These are phyloP conservation scores for Leptinotarsa undecemlineata DNA, from an alignment of 1,140 invertebrate species.

Conservation along the genomic window DNA sequence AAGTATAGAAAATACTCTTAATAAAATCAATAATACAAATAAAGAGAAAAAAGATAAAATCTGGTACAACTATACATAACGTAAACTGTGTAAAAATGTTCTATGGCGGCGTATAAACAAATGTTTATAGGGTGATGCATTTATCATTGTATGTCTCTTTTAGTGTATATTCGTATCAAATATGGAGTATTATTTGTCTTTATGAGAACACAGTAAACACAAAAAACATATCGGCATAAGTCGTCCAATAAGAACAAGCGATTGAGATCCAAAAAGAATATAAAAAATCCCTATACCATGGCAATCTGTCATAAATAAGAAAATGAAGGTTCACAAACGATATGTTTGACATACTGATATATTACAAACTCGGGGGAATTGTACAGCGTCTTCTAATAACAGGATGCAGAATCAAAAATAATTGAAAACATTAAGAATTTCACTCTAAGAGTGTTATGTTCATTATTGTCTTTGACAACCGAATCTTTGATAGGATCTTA, in stretches of 20 bases:
- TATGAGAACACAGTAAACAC: conserved; percentile 44
- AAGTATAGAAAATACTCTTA: conserved; percentile 53
- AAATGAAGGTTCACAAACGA: conserved; percentile 38
- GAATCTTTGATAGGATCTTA: background rate
- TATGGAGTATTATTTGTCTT: conserved; percentile 42
- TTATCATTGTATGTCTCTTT: conserved; percentile 13
- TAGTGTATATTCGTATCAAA: conserved; percentile 18
- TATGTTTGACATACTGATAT: conserved; percentile 40
- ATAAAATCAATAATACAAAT: conserved; percentile 53
- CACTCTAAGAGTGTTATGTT: background rate
- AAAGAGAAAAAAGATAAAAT: conserved; percentile 53
- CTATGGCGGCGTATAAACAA: conserved; percentile 47
- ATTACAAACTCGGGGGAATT: conserved; percentile 30
- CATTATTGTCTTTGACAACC: background rate
- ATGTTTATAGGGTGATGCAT: conserved; percentile 38
- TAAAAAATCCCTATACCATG: conserved; percentile 52
- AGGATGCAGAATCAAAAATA: background rate
- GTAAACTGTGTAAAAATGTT: conserved; percentile 49
- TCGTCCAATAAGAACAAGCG: conserved; percentile 40
- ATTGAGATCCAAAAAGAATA: conserved; percentile 45
- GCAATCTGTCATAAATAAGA: conserved; percentile 45
- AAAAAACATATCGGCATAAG: conserved; percentile 45
- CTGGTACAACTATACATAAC: conserved; percentile 55
- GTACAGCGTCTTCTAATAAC: no score
- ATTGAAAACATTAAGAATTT: background rate